Percentiles rank a stretch among this genome's conserved stretches.
These are phyloP conservation scores for Coelinius sp. DNA, from an alignment of 2,888 invertebrate species.

Conservation along the genomic window DNA sequence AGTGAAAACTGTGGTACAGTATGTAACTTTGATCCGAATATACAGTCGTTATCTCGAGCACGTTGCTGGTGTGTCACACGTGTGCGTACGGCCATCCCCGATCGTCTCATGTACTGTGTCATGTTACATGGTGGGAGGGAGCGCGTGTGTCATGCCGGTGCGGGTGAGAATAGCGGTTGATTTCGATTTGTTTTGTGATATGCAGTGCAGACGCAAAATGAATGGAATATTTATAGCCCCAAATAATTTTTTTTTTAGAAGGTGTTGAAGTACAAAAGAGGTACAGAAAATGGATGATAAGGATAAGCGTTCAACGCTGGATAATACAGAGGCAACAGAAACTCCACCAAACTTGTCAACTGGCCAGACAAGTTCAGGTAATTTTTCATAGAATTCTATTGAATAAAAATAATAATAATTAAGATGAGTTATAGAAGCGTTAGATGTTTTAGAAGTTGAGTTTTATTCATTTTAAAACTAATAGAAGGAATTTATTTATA, in stretches of 20 bases:
- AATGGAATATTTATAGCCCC: constrained; percentile 37
- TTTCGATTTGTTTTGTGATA: constrained; percentile 40
- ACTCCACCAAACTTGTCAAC: constrained; percentile 17
- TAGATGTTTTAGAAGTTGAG: constrained; percentile 19
- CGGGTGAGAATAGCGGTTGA: constrained; percentile 36
- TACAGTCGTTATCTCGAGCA: constrained; percentile 5
- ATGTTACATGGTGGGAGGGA: constrained; percentile 24
- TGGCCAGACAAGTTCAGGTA: background rate
- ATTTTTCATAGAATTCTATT: constrained; percentile 8
- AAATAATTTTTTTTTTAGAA: constrained; percentile 19
- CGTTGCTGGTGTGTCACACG: constrained; percentile 14
- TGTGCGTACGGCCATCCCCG: constrained; percentile 20
- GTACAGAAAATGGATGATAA: background rate
- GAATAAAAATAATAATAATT: background rate
- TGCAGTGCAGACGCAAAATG: constrained; percentile 42
- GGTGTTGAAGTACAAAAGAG: background rate
- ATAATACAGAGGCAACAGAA: constrained; percentile 29
- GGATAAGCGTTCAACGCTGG: constrained; percentile 28
- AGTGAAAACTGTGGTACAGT: constrained; percentile 21
- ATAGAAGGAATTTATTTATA: constrained; percentile 14
- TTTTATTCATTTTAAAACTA: constrained; percentile 16
- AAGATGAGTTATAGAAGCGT: background rate
- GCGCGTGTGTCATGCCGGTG: constrained; percentile 26
- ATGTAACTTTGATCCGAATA: constrained; percentile 17
- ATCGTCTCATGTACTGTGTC: constrained; percentile 20